Evolutionary conservation across 2,797 vertebrate genomes (phyloP).

Genomic region (Novumbra hubbsi): DNA sequence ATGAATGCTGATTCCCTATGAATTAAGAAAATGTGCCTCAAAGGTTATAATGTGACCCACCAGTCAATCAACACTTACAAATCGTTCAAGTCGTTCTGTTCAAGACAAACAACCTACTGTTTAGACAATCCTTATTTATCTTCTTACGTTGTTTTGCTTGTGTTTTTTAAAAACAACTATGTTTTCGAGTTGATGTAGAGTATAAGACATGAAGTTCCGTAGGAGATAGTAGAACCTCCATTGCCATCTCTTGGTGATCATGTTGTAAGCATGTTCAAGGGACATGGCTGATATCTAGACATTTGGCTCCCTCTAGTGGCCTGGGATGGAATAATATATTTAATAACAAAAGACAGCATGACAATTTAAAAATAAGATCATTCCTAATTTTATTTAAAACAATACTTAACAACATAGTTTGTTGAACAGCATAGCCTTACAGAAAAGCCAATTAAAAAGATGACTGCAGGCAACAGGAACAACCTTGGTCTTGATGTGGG

Average conservation of each 20-base stretch:
- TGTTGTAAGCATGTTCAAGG: constrained; percentile 8
- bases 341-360: too few relatives aligned
- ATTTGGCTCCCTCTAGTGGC: not conserved
- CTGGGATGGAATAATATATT: not conserved
- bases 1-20: not conserved
- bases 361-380: too few relatives aligned
- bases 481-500: not conserved
- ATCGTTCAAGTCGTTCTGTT: not conserved
- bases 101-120: not conserved
- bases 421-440: too few relatives aligned
- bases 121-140: not conserved
- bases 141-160: too few relatives aligned
- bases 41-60: not conserved
- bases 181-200: not conserved
- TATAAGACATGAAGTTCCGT: not conserved
- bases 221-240: constrained; percentile 17
- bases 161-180: too few relatives aligned
- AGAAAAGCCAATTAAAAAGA: not conserved
- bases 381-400: too few relatives aligned
- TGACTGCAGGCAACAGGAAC: not conserved
- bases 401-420: too few relatives aligned
- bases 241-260: constrained; percentile 53
- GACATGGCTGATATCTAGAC: not conserved
- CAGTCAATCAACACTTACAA: not conserved
- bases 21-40: not conserved